These are phyloP conservation scores for Neopipo cinnamomea DNA, from an alignment of 2,113 vertebrate species.

Conservation along the genomic window DNA sequence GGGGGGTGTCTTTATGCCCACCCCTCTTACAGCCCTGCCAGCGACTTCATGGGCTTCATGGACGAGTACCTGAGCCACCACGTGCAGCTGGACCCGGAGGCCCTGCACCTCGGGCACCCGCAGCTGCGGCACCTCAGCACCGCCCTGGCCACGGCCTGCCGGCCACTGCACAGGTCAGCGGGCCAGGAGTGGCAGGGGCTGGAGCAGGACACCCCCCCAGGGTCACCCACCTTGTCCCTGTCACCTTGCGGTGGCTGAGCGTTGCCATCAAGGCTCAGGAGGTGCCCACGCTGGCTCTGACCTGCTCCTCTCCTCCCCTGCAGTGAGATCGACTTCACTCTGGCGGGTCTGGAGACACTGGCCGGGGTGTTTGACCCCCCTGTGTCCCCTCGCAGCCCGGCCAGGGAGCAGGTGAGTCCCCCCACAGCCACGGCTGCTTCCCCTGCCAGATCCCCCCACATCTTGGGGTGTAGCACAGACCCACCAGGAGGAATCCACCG, in stretches of 20 bases:
- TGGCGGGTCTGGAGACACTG: conserved; percentile 82
- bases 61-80: conserved; percentile 81
- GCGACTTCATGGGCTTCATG: conserved; percentile 75
- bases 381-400: conserved; percentile 43
- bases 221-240: fast-evolving
- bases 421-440: background rate
- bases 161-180: conserved; percentile 77
- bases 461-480: background rate
- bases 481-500: fast-evolving
- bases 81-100: conserved; percentile 79
- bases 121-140: conserved; percentile 75
- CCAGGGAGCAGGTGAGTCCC: conserved; percentile 74
- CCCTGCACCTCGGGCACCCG: conserved; percentile 74
- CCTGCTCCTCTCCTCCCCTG: background rate
- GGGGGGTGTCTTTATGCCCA: too few species aligned
- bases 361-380: conserved; percentile 82
- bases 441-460: background rate
- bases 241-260: fast-evolving
- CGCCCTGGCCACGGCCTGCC: conserved; percentile 74
- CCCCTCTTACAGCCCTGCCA: conserved; percentile 59
- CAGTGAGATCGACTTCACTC: conserved; percentile 85
- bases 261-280: fast-evolving
- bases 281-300: fast-evolving
- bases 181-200: too few species aligned
- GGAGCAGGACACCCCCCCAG: fast-evolving